Percentiles rank a stretch among this genome's conserved stretches.
Evolutionary conservation across 2,797 vertebrate genomes (phyloP).

Genomic region (Manis javanica): DNA sequence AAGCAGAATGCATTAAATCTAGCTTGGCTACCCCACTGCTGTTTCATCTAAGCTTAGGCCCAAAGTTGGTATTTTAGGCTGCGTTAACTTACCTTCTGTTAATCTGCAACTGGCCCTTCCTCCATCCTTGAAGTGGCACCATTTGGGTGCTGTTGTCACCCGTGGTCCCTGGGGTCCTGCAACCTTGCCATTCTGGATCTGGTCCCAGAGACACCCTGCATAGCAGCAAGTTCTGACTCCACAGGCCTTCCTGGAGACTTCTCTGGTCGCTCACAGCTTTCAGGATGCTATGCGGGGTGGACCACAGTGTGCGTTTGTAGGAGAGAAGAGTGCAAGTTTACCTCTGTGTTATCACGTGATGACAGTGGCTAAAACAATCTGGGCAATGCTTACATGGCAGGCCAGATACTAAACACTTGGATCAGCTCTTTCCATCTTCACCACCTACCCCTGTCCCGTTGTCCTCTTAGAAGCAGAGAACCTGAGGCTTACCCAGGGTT

Average conservation of each 20-base stretch:
- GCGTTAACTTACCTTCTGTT: background rate
- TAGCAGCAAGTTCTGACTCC: background rate
- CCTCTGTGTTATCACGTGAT: background rate
- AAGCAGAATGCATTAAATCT: background rate
- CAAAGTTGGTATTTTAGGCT: fast-evolving
- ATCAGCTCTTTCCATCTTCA: fast-evolving
- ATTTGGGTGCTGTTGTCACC: background rate
- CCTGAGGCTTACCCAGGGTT: background rate
- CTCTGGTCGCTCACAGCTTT: background rate
- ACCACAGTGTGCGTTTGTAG: fast-evolving
- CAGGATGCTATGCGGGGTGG: fast-evolving
- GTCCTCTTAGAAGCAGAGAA: fast-evolving
- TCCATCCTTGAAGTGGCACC: background rate
- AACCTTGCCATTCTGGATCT: background rate
- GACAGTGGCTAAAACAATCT: fast-evolving
- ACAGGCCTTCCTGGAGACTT: background rate
- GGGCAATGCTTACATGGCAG: fast-evolving
- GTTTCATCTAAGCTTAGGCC: background rate
- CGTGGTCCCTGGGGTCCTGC: background rate
- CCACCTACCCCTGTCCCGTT: fast-evolving
- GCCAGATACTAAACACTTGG: fast-evolving
- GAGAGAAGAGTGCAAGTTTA: fast-evolving
- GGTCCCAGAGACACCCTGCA: background rate
- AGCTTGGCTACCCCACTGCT: background rate
- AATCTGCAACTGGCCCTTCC: background rate